These are phyloP conservation scores for Marisa cornuarietis DNA, from an alignment of 1,140 invertebrate species.

Conservation along the genomic window DNA sequence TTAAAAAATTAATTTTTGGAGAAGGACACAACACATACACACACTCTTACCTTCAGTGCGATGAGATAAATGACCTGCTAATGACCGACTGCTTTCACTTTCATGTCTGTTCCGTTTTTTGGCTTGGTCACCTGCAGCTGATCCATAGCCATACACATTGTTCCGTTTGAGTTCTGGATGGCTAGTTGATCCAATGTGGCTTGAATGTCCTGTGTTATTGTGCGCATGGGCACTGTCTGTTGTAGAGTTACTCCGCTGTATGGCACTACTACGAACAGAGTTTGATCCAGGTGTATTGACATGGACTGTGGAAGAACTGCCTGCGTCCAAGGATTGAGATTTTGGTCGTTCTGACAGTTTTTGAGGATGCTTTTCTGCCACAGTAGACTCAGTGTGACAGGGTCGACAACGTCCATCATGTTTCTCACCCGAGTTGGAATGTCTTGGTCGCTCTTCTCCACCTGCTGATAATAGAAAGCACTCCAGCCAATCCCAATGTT, in stretches of 20 bases:
- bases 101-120: slow-evolving; percentile 17
- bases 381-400: slow-evolving; percentile 13
- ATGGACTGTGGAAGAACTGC: slow-evolving; percentile 11
- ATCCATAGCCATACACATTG: slow-evolving; percentile 20
- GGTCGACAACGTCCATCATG: slow-evolving; percentile 7
- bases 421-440: slow-evolving; percentile 22
- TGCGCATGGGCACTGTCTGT: slow-evolving; percentile 11
- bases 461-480: slow-evolving; percentile 1
- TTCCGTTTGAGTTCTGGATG: slow-evolving; percentile 22
- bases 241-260: slow-evolving; percentile 21
- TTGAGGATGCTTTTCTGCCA: slow-evolving; percentile 17
- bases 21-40: too few relatives aligned
- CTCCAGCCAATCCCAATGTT: not conserved
- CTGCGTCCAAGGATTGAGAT: not conserved
- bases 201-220: slow-evolving; percentile 15
- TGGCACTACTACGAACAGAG: slow-evolving; percentile 10
- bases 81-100: slow-evolving; percentile 24
- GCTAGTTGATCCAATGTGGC: not conserved
- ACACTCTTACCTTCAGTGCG: slow-evolving; percentile 29
- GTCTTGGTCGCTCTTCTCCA: slow-evolving; percentile 22
- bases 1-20: too few relatives aligned
- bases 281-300: slow-evolving; percentile 1
- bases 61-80: slow-evolving; percentile 21
- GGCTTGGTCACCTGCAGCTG: slow-evolving; percentile 13
- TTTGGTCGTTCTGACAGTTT: slow-evolving; percentile 24